phyloP scores from a whole-genome alignment of 2,797 vertebrate species.

The Sebastes itinus region DNA sequence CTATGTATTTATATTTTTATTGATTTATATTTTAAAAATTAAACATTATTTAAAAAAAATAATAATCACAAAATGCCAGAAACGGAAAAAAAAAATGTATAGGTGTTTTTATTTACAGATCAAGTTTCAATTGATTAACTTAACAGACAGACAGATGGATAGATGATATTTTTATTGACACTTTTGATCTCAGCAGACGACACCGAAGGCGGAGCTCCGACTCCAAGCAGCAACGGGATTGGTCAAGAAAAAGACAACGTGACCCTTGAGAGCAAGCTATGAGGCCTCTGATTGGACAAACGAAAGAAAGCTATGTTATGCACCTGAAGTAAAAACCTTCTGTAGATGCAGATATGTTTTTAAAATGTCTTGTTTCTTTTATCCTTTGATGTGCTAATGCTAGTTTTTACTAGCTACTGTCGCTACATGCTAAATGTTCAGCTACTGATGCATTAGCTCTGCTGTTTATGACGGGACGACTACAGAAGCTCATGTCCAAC shows the following conservation, averaged over 20 bases:
- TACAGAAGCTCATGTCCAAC: too few relatives aligned
- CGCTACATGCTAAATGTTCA: neutral
- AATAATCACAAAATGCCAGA: too few relatives aligned
- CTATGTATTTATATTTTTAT: neutral
- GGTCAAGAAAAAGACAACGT: slow-evolving; percentile 32
- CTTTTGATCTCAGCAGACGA: slow-evolving; percentile 34
- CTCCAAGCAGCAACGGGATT: neutral
- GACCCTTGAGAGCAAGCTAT: slow-evolving; percentile 63
- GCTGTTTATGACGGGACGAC: too few relatives aligned
- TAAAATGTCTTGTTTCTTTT: neutral
- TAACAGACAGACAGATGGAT: neutral
- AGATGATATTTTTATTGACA: neutral
- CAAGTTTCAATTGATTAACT: too few relatives aligned
- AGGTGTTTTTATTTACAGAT: too few relatives aligned
- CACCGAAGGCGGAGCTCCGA: neutral
- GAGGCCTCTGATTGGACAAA: slow-evolving; percentile 40
- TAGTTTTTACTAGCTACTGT: neutral
- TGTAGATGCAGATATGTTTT: neutral
- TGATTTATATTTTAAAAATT: neutral
- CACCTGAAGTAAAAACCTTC: neutral
- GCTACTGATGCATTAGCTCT: neutral
- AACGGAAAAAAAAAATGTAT: too few relatives aligned
- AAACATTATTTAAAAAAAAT: neutral
- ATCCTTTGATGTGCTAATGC: neutral
- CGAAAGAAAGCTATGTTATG: neutral